Evolutionary conservation across 2,113 vertebrate genomes (phyloP), one percentile per base, ranked within the genome.

Genomic region (Rhea pennata): DNA sequence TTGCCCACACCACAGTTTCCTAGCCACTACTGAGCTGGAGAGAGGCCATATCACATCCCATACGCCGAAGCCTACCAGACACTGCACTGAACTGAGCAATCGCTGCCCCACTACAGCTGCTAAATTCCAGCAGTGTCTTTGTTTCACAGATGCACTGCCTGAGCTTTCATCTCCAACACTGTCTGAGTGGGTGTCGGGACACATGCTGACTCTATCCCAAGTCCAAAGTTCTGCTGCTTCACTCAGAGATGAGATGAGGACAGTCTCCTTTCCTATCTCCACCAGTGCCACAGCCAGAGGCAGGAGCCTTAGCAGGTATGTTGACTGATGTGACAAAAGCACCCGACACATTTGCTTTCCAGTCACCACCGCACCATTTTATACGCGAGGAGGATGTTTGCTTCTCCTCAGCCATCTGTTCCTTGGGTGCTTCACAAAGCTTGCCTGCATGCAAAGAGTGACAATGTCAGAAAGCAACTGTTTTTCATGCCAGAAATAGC

Each of bases 51-150:
- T 33, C 76, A n/a, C 22, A 3, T 20, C 67, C 16, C 59, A 12
- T 4, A 8, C 11, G 19, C 29, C 58, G 42, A 8, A 3, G 0
- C 6, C 12, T 24, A 24, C 27, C 39, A 36, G 36, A 22, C 36
- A 20, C 61, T 62, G 33, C 59, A 31, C 33, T 61, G 16, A 31
- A 36, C 50, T 1, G 2, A 71, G 56, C 79, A 54, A 40, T 15
- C 9, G 0, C 46, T 1, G 4, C 39, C 9, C 0, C 3, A 0
- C 20, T 2, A 2, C 61, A 61, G 62, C 70, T 29, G 44, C 87
- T 17, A 15, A 3, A 0, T 3, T 40, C 24, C 6, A n/a, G 48
- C 78, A 11, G 27, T 3, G 8, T 44, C 27, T 7, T 19, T n/a
- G 10, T 20, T 29, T 61, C 59, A 29, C 33, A n/a, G 59, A 9